Evolutionary conservation across 2,888 invertebrate genomes (phyloP), one percentile per base, ranked within the genome.

Genomic region (Malthinus flaveolus): DNA sequence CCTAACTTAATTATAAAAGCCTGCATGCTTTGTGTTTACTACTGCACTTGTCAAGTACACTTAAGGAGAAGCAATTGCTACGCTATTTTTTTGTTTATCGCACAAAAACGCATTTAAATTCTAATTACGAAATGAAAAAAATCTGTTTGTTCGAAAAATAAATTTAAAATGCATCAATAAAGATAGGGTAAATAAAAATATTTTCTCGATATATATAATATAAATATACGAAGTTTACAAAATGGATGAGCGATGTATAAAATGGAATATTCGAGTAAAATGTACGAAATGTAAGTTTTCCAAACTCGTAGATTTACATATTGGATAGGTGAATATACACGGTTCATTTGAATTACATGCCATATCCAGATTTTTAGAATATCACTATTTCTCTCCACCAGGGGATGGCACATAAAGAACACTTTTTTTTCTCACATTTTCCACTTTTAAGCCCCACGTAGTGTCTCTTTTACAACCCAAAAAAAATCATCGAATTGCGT

Each of bases 1-100:
- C 49, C 59, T 59, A 54, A 59, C 59, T 54, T 59, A 59, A 59
- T 59, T 59, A 54, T 59, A 59, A 59, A 59, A 54, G 59, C 44
- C 50, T 54, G 54, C 59, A 51, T 56, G 56, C 36, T 36, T 33
- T 51, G 23, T 56, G 59, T 59, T 59, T 59, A 59, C 54, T 59
- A 59, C 54, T 44, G 37, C 54, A 59, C 42, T 58, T 59, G 59
- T 59, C 54, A 54, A 54, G 59, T 50, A 42, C 59, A 54, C 52
- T 58, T 57, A 34, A 49, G 46, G 48, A 9, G 37, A 58, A 58
- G 46, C 45, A 46, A n/a, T 48, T 31, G 46, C 35, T 31, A n/a
- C 42, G 45, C 48, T 53, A 39, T 15, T 32, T 53, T 34, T 48
- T 39, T 34, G 15, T 13, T 46, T 11, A n/a, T 39, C 5, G 5